Conservation (phyloP, 2,888 invertebrate genomes). For the Calephelis perditalis region DNA sequence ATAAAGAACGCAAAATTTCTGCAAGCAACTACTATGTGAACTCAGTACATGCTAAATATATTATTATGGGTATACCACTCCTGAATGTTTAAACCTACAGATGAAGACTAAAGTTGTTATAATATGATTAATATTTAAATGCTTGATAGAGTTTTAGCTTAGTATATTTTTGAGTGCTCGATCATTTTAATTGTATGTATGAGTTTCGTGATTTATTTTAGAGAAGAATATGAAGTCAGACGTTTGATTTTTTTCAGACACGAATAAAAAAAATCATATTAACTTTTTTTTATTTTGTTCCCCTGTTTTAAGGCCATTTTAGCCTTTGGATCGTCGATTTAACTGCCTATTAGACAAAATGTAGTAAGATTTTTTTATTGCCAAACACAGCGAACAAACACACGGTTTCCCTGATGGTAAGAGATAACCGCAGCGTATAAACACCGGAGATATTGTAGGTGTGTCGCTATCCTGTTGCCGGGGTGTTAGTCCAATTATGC, state of each 20-base stretch:
- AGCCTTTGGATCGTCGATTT: no score
- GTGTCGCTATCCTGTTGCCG: no score
- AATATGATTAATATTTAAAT: constrained; percentile 1
- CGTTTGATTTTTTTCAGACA: constrained; percentile 11
- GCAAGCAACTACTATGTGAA: background rate
- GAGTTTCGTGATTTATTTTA: constrained; percentile 3
- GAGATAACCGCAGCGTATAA: no score
- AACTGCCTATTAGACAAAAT: no score
- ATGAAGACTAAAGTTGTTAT: background rate
- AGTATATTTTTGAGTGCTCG: constrained; percentile 3
- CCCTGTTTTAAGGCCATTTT: no score
- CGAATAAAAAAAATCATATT: background rate
- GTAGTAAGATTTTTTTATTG: no score
- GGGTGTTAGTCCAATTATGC: no score
- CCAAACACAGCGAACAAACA: no score
- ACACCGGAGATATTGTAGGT: no score
- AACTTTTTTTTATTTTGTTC: no score
- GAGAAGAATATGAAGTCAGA: background rate
- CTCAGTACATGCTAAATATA: background rate
- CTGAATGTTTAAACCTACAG: background rate
- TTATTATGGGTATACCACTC: background rate
- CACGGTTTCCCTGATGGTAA: no score
- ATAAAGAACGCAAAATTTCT: background rate
- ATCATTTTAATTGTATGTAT: constrained; percentile 3
- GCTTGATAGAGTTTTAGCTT: constrained; percentile 6